Base-by-base conservation (phyloP, 2,113 vertebrate species). In the Leuciscus idus region DNA sequence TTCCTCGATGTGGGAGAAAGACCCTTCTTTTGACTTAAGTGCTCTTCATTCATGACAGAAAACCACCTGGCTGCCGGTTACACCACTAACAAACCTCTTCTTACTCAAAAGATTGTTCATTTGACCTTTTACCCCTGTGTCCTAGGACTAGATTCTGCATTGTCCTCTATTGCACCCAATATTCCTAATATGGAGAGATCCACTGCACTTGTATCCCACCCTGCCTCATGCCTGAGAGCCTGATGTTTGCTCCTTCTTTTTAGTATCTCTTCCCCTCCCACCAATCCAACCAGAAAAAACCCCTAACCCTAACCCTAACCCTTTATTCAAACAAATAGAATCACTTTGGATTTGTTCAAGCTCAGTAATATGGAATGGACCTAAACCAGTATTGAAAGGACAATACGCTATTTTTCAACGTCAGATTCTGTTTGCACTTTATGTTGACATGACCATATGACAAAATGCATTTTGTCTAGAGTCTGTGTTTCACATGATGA, bases 361-460 rank as follows among this genome's bases (percentile, higher is more conserved):
- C 30, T 73, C 66, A 26, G 19, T 39, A 26, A 57, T 57, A 73
- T 39, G 61, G 50, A 83, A 43, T 52, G 81, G 48, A 73, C 81
- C 81, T 57, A 59, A 84, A 84, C 50, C 30, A 59, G 66, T 84
- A 73, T 84, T 73, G 50, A 73, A 74, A 73, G 50, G 66, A 73
- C 81, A 83, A 72, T 59, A 84, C 50, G 4, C 66, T 70, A 26
- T 82, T 83, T 83, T 83, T 73, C 81, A 83, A 83, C 81, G 23
- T 83, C 81, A 83, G 81, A 73, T 83, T 55, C 81, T 55, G 43
- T 75, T 75, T 30, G 75, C 75, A 55, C 26, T 77, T 77, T 77
- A 79, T 79, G 55, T 81, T 26, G 78, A 81, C 36, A 43, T 62
- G 23, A 78, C 52, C 28, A 78, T 57, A 12, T 59, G 50, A 46